Evolutionary conservation across 2,113 vertebrate genomes (phyloP).

Genomic region (Mixornis gularis): DNA sequence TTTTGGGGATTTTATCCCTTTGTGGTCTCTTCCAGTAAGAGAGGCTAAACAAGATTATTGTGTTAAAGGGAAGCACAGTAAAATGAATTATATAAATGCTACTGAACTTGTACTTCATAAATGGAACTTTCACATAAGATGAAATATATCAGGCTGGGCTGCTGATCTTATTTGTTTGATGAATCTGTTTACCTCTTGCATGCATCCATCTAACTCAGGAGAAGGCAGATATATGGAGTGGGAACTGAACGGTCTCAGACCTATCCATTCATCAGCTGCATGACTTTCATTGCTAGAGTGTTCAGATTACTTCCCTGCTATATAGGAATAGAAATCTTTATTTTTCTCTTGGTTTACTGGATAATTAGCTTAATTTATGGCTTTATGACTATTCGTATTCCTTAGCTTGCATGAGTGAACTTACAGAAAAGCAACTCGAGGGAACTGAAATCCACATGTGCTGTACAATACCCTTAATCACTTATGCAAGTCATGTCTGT

Average conservation of each 20-base stretch:
- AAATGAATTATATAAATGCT: background rate
- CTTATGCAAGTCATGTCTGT: accelerated
- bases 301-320: background rate
- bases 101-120: background rate
- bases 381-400: background rate
- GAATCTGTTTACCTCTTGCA: constrained; percentile 23
- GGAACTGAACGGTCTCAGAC: background rate
- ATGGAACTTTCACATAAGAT: background rate
- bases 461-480: background rate
- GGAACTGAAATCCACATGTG: background rate
- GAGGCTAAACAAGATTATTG: background rate
- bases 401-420: background rate
- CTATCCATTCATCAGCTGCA: background rate
- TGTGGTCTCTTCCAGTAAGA: background rate
- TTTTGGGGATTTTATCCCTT: background rate
- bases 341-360: background rate
- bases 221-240: constrained; percentile 1
- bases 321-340: background rate
- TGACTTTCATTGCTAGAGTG: background rate
- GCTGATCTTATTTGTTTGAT: constrained; percentile 35
- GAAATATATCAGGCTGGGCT: background rate
- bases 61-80: background rate
- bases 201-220: background rate
- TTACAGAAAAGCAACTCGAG: background rate
- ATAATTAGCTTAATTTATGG: constrained; percentile 7